Conservation (phyloP, 2,888 invertebrate species). For the Cetonia aurata region DNA sequence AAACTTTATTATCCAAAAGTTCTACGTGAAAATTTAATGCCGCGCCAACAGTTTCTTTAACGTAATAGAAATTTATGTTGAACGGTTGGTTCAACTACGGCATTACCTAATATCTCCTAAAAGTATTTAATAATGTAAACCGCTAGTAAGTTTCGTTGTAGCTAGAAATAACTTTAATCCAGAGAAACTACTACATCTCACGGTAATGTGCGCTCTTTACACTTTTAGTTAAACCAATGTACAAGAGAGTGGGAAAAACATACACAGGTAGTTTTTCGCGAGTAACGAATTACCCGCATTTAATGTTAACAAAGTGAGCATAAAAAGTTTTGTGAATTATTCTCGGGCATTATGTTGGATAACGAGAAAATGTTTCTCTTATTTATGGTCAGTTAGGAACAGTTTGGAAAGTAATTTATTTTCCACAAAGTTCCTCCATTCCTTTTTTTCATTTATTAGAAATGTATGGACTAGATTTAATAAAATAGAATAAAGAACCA, state of each 20-base stretch:
- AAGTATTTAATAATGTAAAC: constrained; percentile 17
- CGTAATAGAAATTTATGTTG: constrained; percentile 12
- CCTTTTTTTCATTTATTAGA: not conserved
- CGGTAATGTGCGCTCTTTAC: constrained; percentile 4
- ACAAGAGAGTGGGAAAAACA: constrained; percentile 5
- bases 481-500: not conserved
- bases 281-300: constrained; percentile 13
- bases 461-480: not conserved
- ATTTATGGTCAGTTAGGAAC: constrained; percentile 13
- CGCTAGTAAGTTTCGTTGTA: constrained; percentile 4
- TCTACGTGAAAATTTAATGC: constrained; percentile 6
- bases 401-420: not conserved
- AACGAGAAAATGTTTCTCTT: not conserved
- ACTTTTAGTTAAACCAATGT: constrained; percentile 16
- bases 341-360: constrained; percentile 1
- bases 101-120: constrained; percentile 23
- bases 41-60: constrained; percentile 1
- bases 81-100: not conserved
- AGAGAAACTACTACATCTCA: not conserved
- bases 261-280: constrained; percentile 5
- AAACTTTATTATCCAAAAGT: constrained; percentile 12
- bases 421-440: not conserved
- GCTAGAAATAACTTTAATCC: constrained; percentile 8
- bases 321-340: constrained; percentile 14
- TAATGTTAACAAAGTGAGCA: constrained; percentile 7